Evolutionary conservation across 2,113 vertebrate genomes (phyloP).

Genomic region (Rhizomys pruinosus): DNA sequence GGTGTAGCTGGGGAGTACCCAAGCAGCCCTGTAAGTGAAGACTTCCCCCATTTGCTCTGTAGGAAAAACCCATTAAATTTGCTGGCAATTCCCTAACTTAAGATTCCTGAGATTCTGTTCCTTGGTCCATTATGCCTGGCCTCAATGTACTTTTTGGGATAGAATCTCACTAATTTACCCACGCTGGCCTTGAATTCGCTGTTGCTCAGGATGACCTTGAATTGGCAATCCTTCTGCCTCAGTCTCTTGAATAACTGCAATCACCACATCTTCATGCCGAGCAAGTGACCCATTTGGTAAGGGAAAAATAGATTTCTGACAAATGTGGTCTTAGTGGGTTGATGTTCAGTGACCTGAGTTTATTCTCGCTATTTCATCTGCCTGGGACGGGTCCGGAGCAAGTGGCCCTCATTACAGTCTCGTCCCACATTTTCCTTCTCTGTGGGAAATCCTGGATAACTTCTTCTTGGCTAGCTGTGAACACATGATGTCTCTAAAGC

Average conservation of each 20-base stretch:
- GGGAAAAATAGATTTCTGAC: background rate
- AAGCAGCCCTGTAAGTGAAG: too few relatives aligned
- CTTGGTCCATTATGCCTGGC: too few relatives aligned
- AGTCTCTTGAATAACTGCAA: background rate
- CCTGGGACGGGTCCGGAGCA: fast-evolving
- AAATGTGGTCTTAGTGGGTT: background rate
- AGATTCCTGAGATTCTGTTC: too few relatives aligned
- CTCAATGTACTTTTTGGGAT: background rate
- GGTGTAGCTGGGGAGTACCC: too few relatives aligned
- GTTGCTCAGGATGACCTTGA: background rate
- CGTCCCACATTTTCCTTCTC: background rate
- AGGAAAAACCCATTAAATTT: too few relatives aligned
- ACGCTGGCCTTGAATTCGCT: background rate
- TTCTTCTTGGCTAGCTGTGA: background rate
- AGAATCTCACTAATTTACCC: background rate
- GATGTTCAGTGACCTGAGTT: background rate
- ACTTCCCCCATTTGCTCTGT: too few relatives aligned
- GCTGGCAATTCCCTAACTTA: too few relatives aligned
- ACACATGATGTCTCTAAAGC: background rate
- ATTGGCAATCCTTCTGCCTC: background rate
- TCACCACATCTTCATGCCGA: fast-evolving
- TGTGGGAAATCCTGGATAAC: background rate
- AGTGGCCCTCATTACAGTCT: fast-evolving
- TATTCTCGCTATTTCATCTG: background rate
- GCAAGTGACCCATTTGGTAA: background rate